Percentiles rank a stretch among this genome's conserved stretches.
Evolutionary conservation across 2,888 invertebrate species (phyloP).

Genomic region (Temnothorax rugatulus): DNA sequence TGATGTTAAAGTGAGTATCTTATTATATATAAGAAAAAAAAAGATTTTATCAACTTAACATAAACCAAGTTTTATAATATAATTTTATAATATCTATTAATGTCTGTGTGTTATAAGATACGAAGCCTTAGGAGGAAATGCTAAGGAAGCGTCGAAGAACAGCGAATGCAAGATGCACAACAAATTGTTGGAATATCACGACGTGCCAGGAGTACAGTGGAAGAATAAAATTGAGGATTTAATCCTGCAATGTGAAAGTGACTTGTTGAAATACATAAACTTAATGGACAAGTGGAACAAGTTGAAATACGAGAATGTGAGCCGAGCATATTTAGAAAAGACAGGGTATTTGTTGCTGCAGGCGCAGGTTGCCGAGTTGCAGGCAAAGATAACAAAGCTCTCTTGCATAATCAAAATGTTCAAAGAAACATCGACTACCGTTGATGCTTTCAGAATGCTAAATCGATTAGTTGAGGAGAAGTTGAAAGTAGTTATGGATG

Average conservation of each 20-base stretch:
- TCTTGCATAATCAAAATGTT: slow-evolving; percentile 85
- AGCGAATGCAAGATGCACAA: slow-evolving; percentile 74
- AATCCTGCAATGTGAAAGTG: slow-evolving; percentile 82
- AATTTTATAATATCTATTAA: not conserved
- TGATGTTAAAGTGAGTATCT: slow-evolving; percentile 77
- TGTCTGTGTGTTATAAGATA: slow-evolving; percentile 76
- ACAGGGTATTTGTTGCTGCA: slow-evolving; percentile 78
- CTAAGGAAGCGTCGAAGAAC: slow-evolving; percentile 76
- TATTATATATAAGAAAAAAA: not conserved
- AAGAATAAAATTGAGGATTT: slow-evolving; percentile 83
- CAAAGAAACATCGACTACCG: slow-evolving; percentile 84
- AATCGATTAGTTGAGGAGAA: slow-evolving; percentile 84
- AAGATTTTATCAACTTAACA: not conserved
- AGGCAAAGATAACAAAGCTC: slow-evolving; percentile 83
- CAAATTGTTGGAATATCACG: slow-evolving; percentile 73
- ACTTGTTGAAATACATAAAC: slow-evolving; percentile 79
- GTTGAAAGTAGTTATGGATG: slow-evolving; percentile 80
- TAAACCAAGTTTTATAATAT: not conserved
- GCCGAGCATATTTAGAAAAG: slow-evolving; percentile 81
- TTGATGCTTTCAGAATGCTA: slow-evolving; percentile 85
- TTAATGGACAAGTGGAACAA: slow-evolving; percentile 83
- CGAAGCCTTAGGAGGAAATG: slow-evolving; percentile 75
- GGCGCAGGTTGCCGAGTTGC: slow-evolving; percentile 81
- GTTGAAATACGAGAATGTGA: slow-evolving; percentile 81
- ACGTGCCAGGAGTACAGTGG: slow-evolving; percentile 79